Base-by-base conservation (phyloP, 2,113 vertebrate genomes). In the Tylochromis polylepis region DNA sequence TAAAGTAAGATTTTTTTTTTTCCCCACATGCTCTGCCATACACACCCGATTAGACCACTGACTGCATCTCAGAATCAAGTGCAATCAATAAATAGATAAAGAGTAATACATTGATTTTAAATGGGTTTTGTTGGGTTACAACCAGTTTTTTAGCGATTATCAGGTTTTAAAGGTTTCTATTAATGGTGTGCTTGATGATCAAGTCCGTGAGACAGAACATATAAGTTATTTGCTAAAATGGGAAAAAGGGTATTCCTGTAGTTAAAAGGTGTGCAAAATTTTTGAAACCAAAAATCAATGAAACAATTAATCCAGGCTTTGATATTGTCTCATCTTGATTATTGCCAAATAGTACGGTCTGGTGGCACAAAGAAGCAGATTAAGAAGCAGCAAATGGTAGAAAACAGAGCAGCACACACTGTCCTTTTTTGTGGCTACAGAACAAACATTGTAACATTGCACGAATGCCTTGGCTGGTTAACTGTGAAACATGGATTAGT, bases 261-360 rank as follows among this genome's bases (percentile, higher is more conserved):
- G 36, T 70, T 70, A 43, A 43, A 70, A 36, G 1, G 43, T 9
- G 36, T 3, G 36, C 0, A 43, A 43, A 22, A 0, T 5, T 24
- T 12, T 70, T 24, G 3, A 70, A 24, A 70, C 36, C 62, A 41
- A 24, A 24, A 70, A 6, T 38, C 65, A 70, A 16, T 2, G 1
- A 72, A 46, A 27, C 65, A 72, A 24, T 16, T 72, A 0, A 2
- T 43, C 38, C 65, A 72, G 65, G 24, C 22, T 72, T 18, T 27
- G n/a, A 72, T 46, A 72, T 72, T 3, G 5, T 72, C 38, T 72
- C 65, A 46, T 46, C 65, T 46, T 27, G 38, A 46, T 70, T 46
- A 70, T 27, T 70, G n/a, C 8, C 8, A n/a, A 70, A 43, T 22
- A 46, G n/a, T 46, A 24, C 2, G 15, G 46, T 49, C 46, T 16